phyloP scores from a whole-genome alignment of 1,140 invertebrate species.

The Aphelinus certus region DNA sequence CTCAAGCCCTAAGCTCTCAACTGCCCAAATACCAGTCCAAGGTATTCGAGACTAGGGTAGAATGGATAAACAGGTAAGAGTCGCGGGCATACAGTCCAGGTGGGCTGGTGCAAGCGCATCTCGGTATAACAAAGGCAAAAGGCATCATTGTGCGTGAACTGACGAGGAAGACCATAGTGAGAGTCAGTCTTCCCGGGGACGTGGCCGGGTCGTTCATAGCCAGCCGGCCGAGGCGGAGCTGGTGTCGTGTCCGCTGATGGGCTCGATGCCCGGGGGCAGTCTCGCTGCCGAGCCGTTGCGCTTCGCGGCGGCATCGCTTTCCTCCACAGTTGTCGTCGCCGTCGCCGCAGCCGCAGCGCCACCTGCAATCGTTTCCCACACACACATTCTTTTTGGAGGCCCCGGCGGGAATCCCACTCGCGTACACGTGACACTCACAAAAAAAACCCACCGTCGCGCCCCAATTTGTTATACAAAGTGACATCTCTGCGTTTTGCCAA shows the following conservation, averaged over 20 bases:
- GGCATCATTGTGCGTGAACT: slow-evolving; percentile 61
- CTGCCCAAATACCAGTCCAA: neutral
- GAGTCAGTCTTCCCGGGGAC: slow-evolving; percentile 16
- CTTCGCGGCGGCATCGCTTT: slow-evolving; percentile 55
- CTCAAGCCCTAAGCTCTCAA: too few species aligned
- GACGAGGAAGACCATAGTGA: slow-evolving; percentile 41
- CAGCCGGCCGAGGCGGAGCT: slow-evolving; percentile 67
- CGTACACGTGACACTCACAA: slow-evolving; percentile 30
- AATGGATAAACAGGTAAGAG: too few species aligned
- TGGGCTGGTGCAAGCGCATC: slow-evolving; percentile 39
- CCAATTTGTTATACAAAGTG: too few species aligned
- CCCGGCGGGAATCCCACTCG: neutral
- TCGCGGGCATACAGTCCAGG: too few species aligned
- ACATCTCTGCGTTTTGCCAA: too few species aligned
- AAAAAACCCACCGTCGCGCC: neutral
- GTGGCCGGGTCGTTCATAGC: slow-evolving; percentile 62
- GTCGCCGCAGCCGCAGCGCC: slow-evolving; percentile 33
- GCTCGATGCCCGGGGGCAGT: slow-evolving; percentile 71
- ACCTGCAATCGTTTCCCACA: slow-evolving; percentile 31
- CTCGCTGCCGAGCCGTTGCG: slow-evolving; percentile 65
- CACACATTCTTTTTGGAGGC: neutral
- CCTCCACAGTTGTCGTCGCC: slow-evolving; percentile 52
- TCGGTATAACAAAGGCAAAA: slow-evolving; percentile 43
- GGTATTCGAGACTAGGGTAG: neutral
- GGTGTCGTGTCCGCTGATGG: slow-evolving; percentile 70